These are phyloP conservation scores for Apamea epomidion DNA, from an alignment of 2,888 invertebrate species.

Conservation along the genomic window DNA sequence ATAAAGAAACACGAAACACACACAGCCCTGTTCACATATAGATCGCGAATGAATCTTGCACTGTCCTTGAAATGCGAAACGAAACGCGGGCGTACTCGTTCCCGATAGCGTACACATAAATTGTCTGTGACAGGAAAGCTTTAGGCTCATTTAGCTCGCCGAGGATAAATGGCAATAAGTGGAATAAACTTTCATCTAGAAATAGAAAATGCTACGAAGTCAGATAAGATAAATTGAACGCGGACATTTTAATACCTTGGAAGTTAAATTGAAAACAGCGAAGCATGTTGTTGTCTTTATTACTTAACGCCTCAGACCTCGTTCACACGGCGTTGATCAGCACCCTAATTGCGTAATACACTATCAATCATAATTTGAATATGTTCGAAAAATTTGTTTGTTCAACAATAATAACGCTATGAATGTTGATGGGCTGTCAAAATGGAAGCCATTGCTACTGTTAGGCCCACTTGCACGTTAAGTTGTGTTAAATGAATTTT, in stretches of 20 bases:
- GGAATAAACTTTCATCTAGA: slow-evolving; percentile 63
- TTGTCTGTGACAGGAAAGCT: slow-evolving; percentile 63
- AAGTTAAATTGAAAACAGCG: slow-evolving; percentile 21
- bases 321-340: no score
- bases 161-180: slow-evolving; percentile 65
- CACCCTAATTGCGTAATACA: no score
- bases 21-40: slow-evolving; percentile 39
- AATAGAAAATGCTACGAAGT: slow-evolving; percentile 52
- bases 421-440: no score
- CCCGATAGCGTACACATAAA: slow-evolving; percentile 62
- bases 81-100: slow-evolving; percentile 56
- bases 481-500: neutral
- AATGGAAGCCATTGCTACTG: no score
- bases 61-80: slow-evolving; percentile 57
- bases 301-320: neutral
- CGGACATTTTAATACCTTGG: slow-evolving; percentile 46
- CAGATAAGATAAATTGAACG: slow-evolving; percentile 54
- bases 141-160: slow-evolving; percentile 64
- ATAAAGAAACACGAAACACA: slow-evolving; percentile 15
- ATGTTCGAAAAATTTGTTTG: no score
- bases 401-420: no score
- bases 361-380: no score
- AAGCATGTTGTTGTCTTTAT: slow-evolving; percentile 5
- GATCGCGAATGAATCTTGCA: slow-evolving; percentile 58
- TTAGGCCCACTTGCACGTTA: no score